Evolutionary conservation across 2,888 invertebrate genomes (phyloP).

Genomic region (Prenolepis imparis): DNA sequence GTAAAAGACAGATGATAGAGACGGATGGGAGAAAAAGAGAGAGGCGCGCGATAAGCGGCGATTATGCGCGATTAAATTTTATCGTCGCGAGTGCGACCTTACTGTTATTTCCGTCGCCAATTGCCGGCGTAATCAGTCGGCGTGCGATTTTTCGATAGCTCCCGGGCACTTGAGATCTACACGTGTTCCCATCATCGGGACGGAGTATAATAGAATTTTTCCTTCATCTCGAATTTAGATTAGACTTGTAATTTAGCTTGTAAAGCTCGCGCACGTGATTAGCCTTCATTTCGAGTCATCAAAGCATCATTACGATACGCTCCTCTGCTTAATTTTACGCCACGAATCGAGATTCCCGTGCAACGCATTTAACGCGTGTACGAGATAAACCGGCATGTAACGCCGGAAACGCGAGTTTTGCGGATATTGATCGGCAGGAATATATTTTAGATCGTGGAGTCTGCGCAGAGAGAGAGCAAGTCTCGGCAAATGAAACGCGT

Average conservation of each 20-base stretch:
- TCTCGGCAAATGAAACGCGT: slow-evolving; percentile 7
- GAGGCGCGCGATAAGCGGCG: neutral
- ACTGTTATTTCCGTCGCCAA: slow-evolving; percentile 38
- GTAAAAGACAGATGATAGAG: neutral
- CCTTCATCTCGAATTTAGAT: neutral
- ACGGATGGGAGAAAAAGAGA: neutral
- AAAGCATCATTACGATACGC: neutral
- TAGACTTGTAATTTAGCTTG: neutral
- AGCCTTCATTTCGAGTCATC: neutral
- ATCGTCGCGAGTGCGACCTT: slow-evolving; percentile 28
- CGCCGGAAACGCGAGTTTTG: slow-evolving; percentile 38
- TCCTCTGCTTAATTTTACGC: neutral
- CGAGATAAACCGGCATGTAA: neutral
- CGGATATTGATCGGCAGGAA: slow-evolving; percentile 42
- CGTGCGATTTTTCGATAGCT: neutral
- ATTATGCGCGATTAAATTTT: slow-evolving; percentile 38
- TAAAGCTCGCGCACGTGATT: neutral
- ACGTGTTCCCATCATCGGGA: neutral
- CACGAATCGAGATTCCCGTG: neutral
- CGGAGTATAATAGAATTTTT: neutral
- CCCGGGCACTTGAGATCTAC: neutral
- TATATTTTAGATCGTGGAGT: slow-evolving; percentile 55
- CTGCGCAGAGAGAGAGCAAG: slow-evolving; percentile 27
- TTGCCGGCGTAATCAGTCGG: neutral
- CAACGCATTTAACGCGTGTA: neutral